Percentiles rank a stretch among this genome's conserved stretches.
These are phyloP conservation scores for Drosophila busckii DNA, from an alignment of 1,140 invertebrate species.

Conservation along the genomic window DNA sequence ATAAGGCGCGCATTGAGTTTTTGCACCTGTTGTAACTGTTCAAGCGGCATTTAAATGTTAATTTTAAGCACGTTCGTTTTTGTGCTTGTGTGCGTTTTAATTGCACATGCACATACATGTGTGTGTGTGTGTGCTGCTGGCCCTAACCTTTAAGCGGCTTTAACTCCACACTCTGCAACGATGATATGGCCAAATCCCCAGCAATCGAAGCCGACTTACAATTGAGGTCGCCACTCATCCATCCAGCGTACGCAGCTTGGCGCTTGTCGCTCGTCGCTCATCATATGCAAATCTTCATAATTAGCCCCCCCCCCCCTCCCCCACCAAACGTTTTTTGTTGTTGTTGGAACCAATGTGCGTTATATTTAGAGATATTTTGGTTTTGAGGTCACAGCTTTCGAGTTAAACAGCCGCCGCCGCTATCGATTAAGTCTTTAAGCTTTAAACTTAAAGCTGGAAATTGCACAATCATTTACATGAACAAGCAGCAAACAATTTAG, in stretches of 20 bases:
- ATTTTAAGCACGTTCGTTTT: conserved; percentile 46
- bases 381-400: too few relatives aligned
- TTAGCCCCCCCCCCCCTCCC: conserved; percentile 15
- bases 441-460: too few relatives aligned
- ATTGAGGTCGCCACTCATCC: conserved; percentile 28
- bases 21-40: conserved; percentile 41
- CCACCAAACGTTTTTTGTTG: conserved; percentile 9
- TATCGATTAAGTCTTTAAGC: too few relatives aligned
- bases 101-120: conserved; percentile 28
- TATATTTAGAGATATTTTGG: conserved; percentile 5
- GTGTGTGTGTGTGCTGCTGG: conserved; percentile 9
- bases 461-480: too few relatives aligned
- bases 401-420: too few relatives aligned
- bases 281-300: conserved; percentile 42
- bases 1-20: conserved; percentile 25
- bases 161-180: background rate
- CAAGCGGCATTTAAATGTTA: conserved; percentile 65
- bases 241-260: conserved; percentile 12
- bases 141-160: conserved; percentile 41
- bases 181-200: conserved; percentile 30
- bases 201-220: conserved; percentile 2
- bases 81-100: conserved; percentile 45
- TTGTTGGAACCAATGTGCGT: conserved; percentile 4
- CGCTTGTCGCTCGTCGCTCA: conserved; percentile 10
- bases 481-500: too few relatives aligned